Evolutionary conservation across 1,140 invertebrate species (phyloP).

Genomic region (Dreissena rostriformis): DNA sequence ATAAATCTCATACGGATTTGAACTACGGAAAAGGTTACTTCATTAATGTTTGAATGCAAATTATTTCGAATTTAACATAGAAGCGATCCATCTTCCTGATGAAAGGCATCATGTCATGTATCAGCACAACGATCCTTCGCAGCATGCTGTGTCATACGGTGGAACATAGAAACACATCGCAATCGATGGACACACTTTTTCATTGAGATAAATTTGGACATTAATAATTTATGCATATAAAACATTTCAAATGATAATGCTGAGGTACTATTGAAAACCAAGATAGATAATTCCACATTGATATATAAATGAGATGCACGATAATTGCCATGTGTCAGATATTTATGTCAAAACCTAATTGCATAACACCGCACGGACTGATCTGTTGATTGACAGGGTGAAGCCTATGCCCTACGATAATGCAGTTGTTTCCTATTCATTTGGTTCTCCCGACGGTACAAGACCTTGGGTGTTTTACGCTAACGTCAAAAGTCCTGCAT

Average conservation of each 20-base stretch:
- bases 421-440: constrained; percentile 64
- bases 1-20: too few relatives aligned
- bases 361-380: background rate
- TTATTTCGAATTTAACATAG: too few relatives aligned
- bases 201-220: background rate
- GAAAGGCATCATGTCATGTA: too few relatives aligned
- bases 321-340: background rate
- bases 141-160: too few relatives aligned
- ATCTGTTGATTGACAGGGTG: constrained; percentile 49
- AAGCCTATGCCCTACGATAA: constrained; percentile 61
- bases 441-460: constrained; percentile 66
- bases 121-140: too few relatives aligned
- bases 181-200: too few relatives aligned
- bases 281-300: background rate
- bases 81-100: too few relatives aligned
- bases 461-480: constrained; percentile 67
- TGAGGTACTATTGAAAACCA: background rate
- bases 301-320: background rate
- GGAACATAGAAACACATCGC: too few relatives aligned
- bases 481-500: constrained; percentile 59
- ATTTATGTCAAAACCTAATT: background rate
- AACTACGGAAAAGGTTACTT: too few relatives aligned
- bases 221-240: background rate
- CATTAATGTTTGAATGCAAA: too few relatives aligned
- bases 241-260: background rate